Evolutionary conservation across 2,797 vertebrate species (phyloP).

Genomic region (Ctenopoma multispine): DNA sequence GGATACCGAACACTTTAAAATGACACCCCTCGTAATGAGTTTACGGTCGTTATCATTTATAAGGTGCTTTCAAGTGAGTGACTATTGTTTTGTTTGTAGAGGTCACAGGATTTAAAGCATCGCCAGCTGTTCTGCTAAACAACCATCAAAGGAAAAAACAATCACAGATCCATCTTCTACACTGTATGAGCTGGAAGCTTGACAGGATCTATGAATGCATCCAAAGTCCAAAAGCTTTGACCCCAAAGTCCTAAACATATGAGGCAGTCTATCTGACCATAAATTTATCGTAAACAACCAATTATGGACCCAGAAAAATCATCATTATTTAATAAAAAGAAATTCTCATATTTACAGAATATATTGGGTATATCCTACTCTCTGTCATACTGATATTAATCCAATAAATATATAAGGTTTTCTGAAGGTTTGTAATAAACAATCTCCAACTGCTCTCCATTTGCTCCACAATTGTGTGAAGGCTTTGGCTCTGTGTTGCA

Average conservation of each 20-base stretch:
- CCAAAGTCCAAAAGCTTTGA: conserved; percentile 44
- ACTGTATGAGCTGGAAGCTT: conserved; percentile 58
- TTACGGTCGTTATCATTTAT: conserved; percentile 64
- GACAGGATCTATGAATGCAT: conserved; percentile 46
- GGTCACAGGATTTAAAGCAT: conserved; percentile 77
- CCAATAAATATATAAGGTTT: conserved; percentile 3
- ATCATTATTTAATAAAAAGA: not conserved
- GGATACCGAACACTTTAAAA: conserved; percentile 56
- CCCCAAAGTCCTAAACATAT: conserved; percentile 1
- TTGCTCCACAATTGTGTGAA: conserved; percentile 6
- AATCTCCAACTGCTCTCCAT: not conserved
- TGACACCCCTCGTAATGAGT: conserved; percentile 66
- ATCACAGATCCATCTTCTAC: conserved; percentile 71
- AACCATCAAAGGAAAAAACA: conserved; percentile 68
- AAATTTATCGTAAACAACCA: no score
- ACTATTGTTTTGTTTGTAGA: conserved; percentile 74
- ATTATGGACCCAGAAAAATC: no score
- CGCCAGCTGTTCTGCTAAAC: conserved; percentile 73
- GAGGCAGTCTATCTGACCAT: conserved; percentile 2
- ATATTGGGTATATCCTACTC: conserved; percentile 6
- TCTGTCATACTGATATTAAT: conserved; percentile 15
- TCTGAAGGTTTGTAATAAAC: not conserved
- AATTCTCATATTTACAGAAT: not conserved
- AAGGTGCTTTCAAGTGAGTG: conserved; percentile 70
- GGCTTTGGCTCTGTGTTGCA: conserved; percentile 1